Percentiles rank a stretch among this genome's conserved stretches.
These are phyloP conservation scores for Phylloscopus trochilus DNA, from an alignment of 2,113 vertebrate species.

Conservation along the genomic window DNA sequence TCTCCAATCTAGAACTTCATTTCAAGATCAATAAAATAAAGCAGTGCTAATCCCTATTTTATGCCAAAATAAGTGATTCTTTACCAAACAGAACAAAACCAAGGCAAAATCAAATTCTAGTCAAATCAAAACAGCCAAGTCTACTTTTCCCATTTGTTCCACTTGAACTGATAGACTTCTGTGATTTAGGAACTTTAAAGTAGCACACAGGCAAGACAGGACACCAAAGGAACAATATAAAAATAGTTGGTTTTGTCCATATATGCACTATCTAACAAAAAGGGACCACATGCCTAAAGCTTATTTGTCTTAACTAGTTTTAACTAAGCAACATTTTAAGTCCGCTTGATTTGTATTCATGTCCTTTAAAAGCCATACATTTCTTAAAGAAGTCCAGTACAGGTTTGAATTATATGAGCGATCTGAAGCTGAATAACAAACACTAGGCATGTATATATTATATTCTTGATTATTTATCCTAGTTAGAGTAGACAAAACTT, in stretches of 20 bases:
- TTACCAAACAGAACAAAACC: background rate
- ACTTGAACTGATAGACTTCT: background rate
- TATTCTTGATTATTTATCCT: fast-evolving
- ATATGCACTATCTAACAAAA: background rate
- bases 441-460: fast-evolving
- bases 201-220: background rate
- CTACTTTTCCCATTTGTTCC: background rate
- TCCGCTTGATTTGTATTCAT: background rate
- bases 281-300: background rate
- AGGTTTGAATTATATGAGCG: background rate
- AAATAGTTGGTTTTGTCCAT: background rate
- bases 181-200: background rate
- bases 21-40: background rate
- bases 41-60: background rate
- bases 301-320: background rate
- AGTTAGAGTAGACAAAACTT: background rate
- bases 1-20: background rate
- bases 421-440: background rate
- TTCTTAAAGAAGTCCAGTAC: background rate
- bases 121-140: background rate
- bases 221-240: background rate
- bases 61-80: background rate
- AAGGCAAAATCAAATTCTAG: background rate
- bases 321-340: background rate
- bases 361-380: background rate